Evolutionary conservation across 2,888 invertebrate species (phyloP).

Genomic region (Thereva unica): DNA sequence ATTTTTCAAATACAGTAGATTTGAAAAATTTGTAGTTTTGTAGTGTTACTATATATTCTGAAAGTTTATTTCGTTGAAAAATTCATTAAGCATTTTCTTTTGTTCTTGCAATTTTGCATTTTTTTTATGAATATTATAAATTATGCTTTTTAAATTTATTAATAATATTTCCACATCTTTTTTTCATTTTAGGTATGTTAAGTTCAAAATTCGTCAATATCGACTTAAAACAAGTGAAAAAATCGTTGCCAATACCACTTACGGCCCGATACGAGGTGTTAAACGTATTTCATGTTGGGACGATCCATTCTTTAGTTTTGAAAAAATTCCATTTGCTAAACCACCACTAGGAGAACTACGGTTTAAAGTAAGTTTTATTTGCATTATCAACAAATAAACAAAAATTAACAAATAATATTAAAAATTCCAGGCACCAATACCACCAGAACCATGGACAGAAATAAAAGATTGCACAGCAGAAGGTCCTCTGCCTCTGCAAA

Average conservation of each 20-base stretch:
- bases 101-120: too few species aligned
- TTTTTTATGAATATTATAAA: too few species aligned
- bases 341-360: constrained; percentile 54
- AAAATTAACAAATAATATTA: not conserved
- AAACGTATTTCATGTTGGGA: constrained; percentile 54
- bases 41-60: too few species aligned
- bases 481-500: constrained; percentile 53
- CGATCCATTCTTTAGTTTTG: constrained; percentile 52
- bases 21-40: too few species aligned
- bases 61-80: too few species aligned
- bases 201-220: constrained; percentile 54
- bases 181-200: constrained; percentile 50
- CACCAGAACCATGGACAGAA: constrained; percentile 56
- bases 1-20: too few species aligned
- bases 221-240: constrained; percentile 50
- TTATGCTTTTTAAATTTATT: too few species aligned
- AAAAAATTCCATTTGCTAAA: constrained; percentile 55
- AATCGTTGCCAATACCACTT: constrained; percentile 49
- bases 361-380: constrained; percentile 37
- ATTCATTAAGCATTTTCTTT: too few species aligned
- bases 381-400: not conserved
- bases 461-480: constrained; percentile 56
- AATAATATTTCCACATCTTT: not conserved
- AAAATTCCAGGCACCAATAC: constrained; percentile 53
- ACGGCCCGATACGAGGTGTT: constrained; percentile 53